A percentile compares a stretch with the other conserved stretches of the same genome.
Conservation (phyloP, 2,113 vertebrate species). For the Lepidothrix coronata region DNA sequence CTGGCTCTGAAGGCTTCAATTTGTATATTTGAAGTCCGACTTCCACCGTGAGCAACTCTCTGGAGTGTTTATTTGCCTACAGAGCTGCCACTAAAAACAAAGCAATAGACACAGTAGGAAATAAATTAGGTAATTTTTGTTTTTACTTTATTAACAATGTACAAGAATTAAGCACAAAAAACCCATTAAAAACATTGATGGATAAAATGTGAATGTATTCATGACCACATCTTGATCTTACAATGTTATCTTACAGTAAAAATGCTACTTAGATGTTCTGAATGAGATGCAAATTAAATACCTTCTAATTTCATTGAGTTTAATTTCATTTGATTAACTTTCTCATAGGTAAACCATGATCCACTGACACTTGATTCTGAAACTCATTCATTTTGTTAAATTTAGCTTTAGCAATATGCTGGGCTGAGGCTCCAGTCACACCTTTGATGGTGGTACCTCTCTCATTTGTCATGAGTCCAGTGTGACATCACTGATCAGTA, state of each 20-base stretch:
- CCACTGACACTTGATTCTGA: neutral
- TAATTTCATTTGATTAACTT: neutral
- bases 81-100: neutral
- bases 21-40: neutral
- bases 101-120: neutral
- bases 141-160: neutral
- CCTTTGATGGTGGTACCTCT: neutral
- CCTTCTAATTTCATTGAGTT: neutral
- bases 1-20: neutral
- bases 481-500: neutral
- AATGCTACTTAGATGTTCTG: neutral
- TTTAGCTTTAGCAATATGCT: neutral
- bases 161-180: neutral
- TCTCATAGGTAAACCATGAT: neutral
- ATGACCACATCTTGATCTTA: neutral
- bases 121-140: neutral
- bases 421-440: neutral
- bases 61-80: neutral
- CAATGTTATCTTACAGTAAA: neutral
- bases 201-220: neutral
- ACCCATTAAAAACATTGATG: accelerated
- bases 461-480: neutral
- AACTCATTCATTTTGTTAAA: neutral
- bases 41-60: neutral
- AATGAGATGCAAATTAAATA: neutral